Evolutionary conservation across 2,113 vertebrate species (phyloP).

Genomic region (Neoarius graeffei): DNA sequence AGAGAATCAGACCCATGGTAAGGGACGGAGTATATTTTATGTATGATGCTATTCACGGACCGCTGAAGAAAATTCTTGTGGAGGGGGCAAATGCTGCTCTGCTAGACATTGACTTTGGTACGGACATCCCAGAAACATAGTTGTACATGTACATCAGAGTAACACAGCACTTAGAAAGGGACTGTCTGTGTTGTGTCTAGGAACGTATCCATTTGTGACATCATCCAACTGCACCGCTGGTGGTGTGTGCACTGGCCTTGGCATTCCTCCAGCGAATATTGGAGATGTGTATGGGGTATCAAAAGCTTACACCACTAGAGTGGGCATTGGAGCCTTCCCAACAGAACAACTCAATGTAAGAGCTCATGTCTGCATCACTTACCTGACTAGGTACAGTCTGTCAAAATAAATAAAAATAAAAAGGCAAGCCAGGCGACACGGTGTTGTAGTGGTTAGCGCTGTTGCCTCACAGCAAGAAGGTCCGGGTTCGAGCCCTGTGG

Average conservation of each 20-base stretch:
- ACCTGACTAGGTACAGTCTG: not conserved
- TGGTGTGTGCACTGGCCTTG: conserved; percentile 91
- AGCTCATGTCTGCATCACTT: conserved; percentile 1
- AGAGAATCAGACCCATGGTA: conserved; percentile 94
- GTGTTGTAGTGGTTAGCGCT: too few relatives aligned
- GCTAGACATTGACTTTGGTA: conserved; percentile 98
- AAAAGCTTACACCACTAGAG: conserved; percentile 95
- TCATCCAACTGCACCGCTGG: conserved; percentile 97
- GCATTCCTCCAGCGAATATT: conserved; percentile 88
- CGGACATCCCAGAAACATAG: not conserved
- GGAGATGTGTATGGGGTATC: conserved; percentile 93
- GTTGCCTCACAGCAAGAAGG: too few relatives aligned
- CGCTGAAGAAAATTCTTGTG: conserved; percentile 91
- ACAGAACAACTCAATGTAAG: conserved; percentile 96
- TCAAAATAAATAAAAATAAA: not conserved
- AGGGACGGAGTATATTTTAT: conserved; percentile 95
- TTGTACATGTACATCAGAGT: not conserved
- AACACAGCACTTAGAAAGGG: not conserved
- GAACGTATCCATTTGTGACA: conserved; percentile 97
- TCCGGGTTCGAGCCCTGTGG: too few relatives aligned
- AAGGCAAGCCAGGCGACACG: too few relatives aligned
- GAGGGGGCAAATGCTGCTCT: conserved; percentile 98
- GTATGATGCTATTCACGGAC: conserved; percentile 91
- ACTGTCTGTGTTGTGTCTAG: conserved; percentile 64
- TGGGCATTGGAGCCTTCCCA: conserved; percentile 95